Conservation (phyloP, 2,797 vertebrate species). For the Petrocephalus sullivani region DNA sequence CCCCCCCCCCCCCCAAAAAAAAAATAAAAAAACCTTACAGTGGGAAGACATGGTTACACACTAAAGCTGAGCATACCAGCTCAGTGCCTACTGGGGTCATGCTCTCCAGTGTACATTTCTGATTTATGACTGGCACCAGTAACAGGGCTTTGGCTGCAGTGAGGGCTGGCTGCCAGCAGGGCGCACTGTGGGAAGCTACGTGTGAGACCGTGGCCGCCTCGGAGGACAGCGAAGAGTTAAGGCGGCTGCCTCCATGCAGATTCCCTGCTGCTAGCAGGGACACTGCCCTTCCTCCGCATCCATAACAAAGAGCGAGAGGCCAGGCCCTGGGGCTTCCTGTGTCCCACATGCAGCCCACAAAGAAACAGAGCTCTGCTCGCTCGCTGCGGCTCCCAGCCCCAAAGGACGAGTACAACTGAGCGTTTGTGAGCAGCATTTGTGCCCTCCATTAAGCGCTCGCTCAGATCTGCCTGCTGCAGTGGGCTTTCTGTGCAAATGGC, state of each 20-base stretch:
- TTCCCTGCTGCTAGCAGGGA: conserved; percentile 73
- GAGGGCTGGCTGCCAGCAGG: background rate
- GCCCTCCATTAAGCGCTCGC: background rate
- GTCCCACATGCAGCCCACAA: conserved; percentile 61
- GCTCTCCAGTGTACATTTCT: background rate
- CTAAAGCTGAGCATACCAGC: background rate
- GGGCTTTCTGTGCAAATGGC: background rate
- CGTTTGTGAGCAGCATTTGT: background rate
- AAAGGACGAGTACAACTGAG: background rate
- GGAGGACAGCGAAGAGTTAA: conserved; percentile 35
- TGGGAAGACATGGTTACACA: background rate
- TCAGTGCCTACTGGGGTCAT: background rate
- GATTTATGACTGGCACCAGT: background rate
- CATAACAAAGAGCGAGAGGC: conserved; percentile 64
- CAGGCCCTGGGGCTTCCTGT: conserved; percentile 68
- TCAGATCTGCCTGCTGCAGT: background rate
- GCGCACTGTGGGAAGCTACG: background rate
- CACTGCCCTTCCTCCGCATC: conserved; percentile 66
- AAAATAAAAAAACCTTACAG: background rate
- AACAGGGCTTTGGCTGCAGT: background rate
- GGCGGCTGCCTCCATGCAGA: conserved; percentile 59
- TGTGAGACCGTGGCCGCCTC: background rate
- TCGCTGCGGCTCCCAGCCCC: background rate
- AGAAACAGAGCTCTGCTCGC: conserved; percentile 61
- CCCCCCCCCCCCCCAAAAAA: background rate